Conservation (phyloP, 2,797 vertebrate genomes). For the Sebastiscus tertius region DNA sequence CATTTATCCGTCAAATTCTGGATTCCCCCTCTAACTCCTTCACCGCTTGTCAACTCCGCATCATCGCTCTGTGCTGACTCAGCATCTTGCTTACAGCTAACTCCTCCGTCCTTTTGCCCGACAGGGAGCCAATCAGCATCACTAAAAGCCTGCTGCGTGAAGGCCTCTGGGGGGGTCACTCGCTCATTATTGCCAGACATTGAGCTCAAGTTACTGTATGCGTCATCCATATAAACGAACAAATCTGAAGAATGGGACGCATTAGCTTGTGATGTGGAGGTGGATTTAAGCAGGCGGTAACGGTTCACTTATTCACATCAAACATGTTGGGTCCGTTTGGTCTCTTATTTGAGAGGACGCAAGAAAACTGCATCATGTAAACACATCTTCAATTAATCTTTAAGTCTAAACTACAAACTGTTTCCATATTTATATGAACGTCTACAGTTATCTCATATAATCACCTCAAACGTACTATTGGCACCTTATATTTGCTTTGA, state of each 20-base stretch:
- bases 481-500: neutral
- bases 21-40: neutral
- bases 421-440: neutral
- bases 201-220: slow-evolving; percentile 29
- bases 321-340: neutral
- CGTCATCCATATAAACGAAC: neutral
- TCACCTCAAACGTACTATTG: neutral
- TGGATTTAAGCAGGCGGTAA: too few relatives aligned
- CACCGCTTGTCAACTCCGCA: slow-evolving; percentile 19
- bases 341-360: neutral
- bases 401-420: neutral
- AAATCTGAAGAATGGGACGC: slow-evolving; percentile 6
- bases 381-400: neutral
- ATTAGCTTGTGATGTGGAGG: neutral
- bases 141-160: slow-evolving; percentile 26
- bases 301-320: neutral
- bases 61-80: slow-evolving; percentile 52
- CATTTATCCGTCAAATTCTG: neutral
- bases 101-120: neutral
- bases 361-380: neutral
- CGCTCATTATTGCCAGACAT: slow-evolving; percentile 22
- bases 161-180: slow-evolving; percentile 7
- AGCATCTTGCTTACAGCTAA: slow-evolving; percentile 42
- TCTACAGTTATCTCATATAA: neutral
- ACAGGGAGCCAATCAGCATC: slow-evolving; percentile 20